These are phyloP conservation scores for Coptotermes formosanus DNA, from an alignment of 1,140 invertebrate species.

Conservation along the genomic window DNA sequence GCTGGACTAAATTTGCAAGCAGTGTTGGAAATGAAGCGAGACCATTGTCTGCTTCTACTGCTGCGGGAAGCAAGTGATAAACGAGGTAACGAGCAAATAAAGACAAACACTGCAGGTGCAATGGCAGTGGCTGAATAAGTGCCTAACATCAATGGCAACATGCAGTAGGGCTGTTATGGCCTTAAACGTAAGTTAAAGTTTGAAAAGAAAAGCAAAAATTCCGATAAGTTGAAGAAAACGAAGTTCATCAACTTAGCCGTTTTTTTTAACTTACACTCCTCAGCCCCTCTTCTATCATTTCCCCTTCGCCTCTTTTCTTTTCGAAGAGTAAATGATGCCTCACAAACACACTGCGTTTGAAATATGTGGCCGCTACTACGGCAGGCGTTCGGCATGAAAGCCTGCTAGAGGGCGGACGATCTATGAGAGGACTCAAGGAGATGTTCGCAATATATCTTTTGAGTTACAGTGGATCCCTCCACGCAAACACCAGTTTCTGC, in stretches of 20 bases:
- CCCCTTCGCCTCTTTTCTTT: neutral
- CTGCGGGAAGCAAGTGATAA: neutral
- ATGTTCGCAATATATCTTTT: neutral
- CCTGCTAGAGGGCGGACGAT: neutral
- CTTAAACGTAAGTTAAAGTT: neutral
- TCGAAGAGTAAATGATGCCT: conserved; percentile 2
- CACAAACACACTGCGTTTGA: conserved; percentile 14
- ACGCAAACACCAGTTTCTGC: neutral
- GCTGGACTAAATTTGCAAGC: too few species aligned
- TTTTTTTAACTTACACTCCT: neutral
- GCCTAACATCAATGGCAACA: neutral
- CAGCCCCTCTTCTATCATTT: neutral
- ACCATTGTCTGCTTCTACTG: neutral
- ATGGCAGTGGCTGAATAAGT: neutral
- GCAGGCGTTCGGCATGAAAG: neutral
- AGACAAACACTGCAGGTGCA: neutral
- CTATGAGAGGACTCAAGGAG: neutral
- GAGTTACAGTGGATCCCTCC: neutral
- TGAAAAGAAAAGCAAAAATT: neutral
- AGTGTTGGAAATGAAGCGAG: neutral
- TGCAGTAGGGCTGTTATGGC: neutral
- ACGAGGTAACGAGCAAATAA: neutral
- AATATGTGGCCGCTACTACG: neutral
- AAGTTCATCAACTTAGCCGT: neutral
- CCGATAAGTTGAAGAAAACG: neutral